Conservation (phyloP, 2,113 vertebrate species). For the Tragelaphus strepsiceros region DNA sequence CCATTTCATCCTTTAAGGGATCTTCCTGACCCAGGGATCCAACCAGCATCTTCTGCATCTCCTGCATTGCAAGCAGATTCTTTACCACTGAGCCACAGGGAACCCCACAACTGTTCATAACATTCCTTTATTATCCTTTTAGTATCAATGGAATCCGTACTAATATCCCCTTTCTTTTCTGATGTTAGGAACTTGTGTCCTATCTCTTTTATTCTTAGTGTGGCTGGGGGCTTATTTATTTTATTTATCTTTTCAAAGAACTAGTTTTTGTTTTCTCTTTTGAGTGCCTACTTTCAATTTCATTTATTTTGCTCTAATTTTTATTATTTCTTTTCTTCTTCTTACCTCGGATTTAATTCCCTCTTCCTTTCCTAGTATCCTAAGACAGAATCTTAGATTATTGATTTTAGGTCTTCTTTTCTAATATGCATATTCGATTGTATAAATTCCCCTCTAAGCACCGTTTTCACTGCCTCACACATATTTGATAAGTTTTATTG, state of each 20-base stretch:
- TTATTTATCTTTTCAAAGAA: neutral
- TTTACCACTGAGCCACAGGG: neutral
- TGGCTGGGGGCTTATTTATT: neutral
- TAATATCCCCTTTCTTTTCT: neutral
- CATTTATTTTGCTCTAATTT: neutral
- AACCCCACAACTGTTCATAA: neutral
- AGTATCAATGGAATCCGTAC: neutral
- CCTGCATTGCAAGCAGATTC: neutral
- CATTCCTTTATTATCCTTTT: neutral
- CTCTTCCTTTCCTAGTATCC: neutral
- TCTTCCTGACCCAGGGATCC: neutral
- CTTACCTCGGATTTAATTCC: neutral
- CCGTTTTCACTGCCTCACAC: neutral
- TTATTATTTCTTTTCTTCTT: neutral
- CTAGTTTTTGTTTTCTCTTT: neutral
- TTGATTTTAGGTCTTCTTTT: neutral
- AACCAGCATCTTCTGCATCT: neutral
- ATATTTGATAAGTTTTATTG: neutral
- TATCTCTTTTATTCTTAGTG: neutral
- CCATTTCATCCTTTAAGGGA: neutral
- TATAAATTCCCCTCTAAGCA: neutral
- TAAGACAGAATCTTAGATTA: neutral
- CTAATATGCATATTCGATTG: neutral
- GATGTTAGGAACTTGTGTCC: neutral
- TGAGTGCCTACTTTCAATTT: neutral